phyloP scores from a whole-genome alignment of 2,113 vertebrate genomes.

The Canis aureus region DNA sequence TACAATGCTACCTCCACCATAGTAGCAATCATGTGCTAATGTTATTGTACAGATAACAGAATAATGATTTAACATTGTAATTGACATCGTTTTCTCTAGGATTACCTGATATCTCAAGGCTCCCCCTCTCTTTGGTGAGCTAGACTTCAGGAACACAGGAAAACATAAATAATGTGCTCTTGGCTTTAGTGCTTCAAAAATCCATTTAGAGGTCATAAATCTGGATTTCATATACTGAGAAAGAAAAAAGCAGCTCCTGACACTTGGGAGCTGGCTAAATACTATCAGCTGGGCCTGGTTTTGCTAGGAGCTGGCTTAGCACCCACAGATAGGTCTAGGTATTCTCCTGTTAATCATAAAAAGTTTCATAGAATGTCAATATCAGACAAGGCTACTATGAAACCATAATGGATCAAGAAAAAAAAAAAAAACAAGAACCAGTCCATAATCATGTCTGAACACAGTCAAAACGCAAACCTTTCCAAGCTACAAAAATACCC shows the following conservation, averaged over 20 bases:
- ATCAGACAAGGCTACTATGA: neutral
- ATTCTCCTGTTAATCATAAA: neutral
- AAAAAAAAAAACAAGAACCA: constrained; percentile 35
- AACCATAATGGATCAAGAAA: neutral
- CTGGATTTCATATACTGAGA: neutral
- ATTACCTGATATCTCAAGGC: neutral
- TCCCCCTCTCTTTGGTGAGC: neutral
- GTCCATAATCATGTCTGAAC: neutral
- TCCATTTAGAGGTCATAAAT: neutral
- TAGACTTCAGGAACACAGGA: neutral
- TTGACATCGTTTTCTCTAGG: neutral
- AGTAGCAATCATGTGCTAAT: neutral
- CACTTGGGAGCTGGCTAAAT: neutral
- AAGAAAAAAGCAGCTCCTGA: neutral
- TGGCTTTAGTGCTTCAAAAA: neutral
- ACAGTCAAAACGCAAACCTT: neutral
- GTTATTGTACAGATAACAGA: neutral
- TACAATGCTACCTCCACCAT: neutral
- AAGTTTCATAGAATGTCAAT: neutral
- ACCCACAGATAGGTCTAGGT: neutral
- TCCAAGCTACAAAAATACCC: constrained; percentile 30
- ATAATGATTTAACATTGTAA: constrained; percentile 4
- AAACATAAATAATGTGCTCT: constrained; percentile 3
- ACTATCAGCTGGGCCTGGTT: neutral
- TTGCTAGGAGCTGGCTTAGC: neutral